Evolutionary conservation across 2,888 invertebrate genomes (phyloP).

Genomic region (Notodonta ziczac): DNA sequence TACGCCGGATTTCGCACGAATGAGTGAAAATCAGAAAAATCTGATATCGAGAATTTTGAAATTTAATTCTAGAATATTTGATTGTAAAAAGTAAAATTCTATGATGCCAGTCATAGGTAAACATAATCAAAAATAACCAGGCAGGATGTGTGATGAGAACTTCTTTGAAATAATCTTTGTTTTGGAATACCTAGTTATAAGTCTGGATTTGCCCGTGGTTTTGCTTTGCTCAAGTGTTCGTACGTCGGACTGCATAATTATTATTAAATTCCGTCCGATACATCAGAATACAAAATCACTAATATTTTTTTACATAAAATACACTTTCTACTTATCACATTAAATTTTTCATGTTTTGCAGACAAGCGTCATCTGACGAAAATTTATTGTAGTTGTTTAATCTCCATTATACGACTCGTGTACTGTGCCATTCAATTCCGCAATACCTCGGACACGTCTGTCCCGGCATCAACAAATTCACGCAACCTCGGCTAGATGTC

Average conservation of each 20-base stretch:
- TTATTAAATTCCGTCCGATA: too few species aligned
- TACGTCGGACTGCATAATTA: too few species aligned
- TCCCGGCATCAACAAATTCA: conserved; percentile 34
- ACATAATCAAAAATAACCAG: conserved; percentile 1
- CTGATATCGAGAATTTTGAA: conserved; percentile 41
- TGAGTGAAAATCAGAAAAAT: conserved; percentile 33
- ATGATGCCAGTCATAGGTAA: conserved; percentile 19
- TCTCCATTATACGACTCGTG: neutral
- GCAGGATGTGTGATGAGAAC: neutral
- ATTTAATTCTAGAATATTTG: conserved; percentile 53
- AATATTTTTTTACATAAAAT: too few species aligned
- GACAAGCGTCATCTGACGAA: conserved; percentile 16
- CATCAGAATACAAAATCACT: too few species aligned
- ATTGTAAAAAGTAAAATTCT: conserved; percentile 15
- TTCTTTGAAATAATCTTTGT: neutral
- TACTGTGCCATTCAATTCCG: neutral
- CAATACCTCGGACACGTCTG: conserved; percentile 1
- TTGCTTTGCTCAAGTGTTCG: too few species aligned
- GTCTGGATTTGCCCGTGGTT: too few species aligned
- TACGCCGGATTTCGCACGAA: conserved; percentile 67
- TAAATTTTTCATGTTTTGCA: too few species aligned
- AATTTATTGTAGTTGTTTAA: conserved; percentile 12
- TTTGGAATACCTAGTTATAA: too few species aligned
- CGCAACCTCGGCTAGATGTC: conserved; percentile 49
- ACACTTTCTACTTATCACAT: too few species aligned